A percentile compares a stretch with the other conserved stretches of the same genome.
phyloP scores from a whole-genome alignment of 2,113 vertebrate genomes.

The Triplophysa tibetana region DNA sequence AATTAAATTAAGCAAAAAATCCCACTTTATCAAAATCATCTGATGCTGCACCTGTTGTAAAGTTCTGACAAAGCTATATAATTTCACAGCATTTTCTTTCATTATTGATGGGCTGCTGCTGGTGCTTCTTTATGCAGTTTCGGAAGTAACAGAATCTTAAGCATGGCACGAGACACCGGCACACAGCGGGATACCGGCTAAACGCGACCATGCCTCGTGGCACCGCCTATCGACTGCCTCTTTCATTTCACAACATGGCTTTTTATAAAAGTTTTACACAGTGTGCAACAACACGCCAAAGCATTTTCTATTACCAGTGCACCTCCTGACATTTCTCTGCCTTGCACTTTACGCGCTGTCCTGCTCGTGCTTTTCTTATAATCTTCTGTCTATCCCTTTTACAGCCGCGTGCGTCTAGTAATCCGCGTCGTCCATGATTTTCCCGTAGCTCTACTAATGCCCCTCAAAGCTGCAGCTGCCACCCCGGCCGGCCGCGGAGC shows the following conservation, averaged over 20 bases:
- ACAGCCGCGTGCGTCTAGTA: slow-evolving; percentile 50
- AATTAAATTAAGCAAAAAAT: too few species aligned
- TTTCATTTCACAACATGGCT: neutral
- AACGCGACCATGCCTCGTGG: neutral
- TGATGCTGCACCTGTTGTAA: slow-evolving; percentile 8
- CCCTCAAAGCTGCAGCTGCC: slow-evolving; percentile 72
- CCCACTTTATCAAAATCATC: neutral
- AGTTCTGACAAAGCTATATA: neutral
- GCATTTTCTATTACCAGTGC: neutral
- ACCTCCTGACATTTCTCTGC: neutral
- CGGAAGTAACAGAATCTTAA: slow-evolving; percentile 3
- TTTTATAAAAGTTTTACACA: neutral
- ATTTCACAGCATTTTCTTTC: neutral
- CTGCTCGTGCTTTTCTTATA: neutral
- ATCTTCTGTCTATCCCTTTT: neutral
- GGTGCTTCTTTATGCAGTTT: neutral
- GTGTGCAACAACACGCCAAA: neutral
- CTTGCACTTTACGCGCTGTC: neutral
- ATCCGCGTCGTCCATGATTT: slow-evolving; percentile 71
- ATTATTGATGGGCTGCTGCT: slow-evolving; percentile 6
- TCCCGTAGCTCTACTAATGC: slow-evolving; percentile 69
- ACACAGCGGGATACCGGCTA: slow-evolving; percentile 11
- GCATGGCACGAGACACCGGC: slow-evolving; percentile 10
- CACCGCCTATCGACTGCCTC: neutral
- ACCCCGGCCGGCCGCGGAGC: slow-evolving; percentile 55